Percentiles rank a stretch among this genome's conserved stretches.
phyloP scores from a whole-genome alignment of 2,113 vertebrate species.

The Ornithorhynchus anatinus region DNA sequence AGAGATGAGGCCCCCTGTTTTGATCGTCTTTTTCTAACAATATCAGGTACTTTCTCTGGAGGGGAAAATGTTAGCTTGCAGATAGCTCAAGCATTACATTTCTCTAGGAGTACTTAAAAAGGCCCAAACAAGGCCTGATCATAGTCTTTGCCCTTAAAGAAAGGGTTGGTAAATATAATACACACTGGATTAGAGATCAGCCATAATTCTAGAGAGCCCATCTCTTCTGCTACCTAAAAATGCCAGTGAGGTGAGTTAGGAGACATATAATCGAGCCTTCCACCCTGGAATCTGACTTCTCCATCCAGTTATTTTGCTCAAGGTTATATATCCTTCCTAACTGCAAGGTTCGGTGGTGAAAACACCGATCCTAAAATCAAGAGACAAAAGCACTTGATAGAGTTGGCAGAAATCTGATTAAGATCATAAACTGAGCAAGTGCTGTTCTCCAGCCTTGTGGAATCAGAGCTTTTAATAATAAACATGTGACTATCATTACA shows the following conservation, averaged over 20 bases:
- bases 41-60: slow-evolving; percentile 15
- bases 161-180: slow-evolving; percentile 39
- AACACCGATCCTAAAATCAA: neutral
- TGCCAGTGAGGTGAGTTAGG: neutral
- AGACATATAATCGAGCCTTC: slow-evolving; percentile 1
- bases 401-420: neutral
- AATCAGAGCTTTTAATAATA: slow-evolving; percentile 38
- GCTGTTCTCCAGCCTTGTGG: slow-evolving; percentile 14
- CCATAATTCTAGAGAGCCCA: slow-evolving; percentile 1
- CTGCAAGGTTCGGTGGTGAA: neutral
- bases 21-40: slow-evolving; percentile 20
- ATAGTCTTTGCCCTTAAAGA: slow-evolving; percentile 16
- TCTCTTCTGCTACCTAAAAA: slow-evolving; percentile 10
- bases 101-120: neutral
- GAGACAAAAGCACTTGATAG: neutral
- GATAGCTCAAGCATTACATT: slow-evolving; percentile 5
- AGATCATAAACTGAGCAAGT: slow-evolving; percentile 37
- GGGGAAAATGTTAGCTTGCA: slow-evolving; percentile 17
- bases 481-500: slow-evolving; percentile 6
- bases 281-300: neutral
- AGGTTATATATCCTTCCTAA: neutral
- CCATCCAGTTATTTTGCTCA: neutral
- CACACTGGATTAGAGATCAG: slow-evolving; percentile 3
- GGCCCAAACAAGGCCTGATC: neutral
- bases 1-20: neutral